A percentile compares a stretch with the other conserved stretches of the same genome.
Evolutionary conservation across 2,113 vertebrate genomes (phyloP).

Genomic region (Machaerirhynchus nigripectus): DNA sequence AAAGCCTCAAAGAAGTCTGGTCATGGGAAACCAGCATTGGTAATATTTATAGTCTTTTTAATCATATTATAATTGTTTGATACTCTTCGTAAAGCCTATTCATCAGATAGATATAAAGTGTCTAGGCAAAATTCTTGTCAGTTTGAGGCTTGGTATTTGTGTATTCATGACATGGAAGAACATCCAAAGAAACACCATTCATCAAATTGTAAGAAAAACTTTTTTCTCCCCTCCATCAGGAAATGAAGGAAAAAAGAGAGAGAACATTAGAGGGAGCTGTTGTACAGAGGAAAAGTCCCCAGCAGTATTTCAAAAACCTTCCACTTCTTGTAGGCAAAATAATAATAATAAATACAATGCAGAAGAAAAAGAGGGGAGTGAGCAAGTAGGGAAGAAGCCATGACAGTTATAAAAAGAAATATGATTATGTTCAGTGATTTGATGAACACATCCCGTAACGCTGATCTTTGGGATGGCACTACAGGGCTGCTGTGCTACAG

Average conservation of each 20-base stretch:
- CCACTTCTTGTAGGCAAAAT: neutral
- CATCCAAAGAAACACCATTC: neutral
- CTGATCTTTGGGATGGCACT: neutral
- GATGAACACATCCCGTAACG: neutral
- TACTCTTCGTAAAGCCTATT: neutral
- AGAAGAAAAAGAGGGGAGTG: neutral
- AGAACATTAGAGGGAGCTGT: slow-evolving; percentile 56
- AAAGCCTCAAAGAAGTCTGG: neutral
- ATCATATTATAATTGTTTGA: neutral
- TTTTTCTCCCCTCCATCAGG: too few species aligned
- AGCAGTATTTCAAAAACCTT: neutral
- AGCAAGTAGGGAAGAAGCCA: neutral
- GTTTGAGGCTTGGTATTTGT: neutral
- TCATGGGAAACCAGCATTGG: neutral
- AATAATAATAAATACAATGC: slow-evolving; percentile 12
- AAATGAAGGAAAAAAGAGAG: neutral
- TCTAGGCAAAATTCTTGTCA: neutral
- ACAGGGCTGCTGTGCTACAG: neutral
- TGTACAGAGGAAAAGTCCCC: neutral
- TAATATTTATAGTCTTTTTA: neutral
- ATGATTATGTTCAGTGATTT: neutral
- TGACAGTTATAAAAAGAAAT: slow-evolving; percentile 4
- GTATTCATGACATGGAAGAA: neutral
- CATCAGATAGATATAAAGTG: neutral
- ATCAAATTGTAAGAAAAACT: neutral